Conservation (phyloP, 2,888 invertebrate genomes). For the Eupithecia insigniata region DNA sequence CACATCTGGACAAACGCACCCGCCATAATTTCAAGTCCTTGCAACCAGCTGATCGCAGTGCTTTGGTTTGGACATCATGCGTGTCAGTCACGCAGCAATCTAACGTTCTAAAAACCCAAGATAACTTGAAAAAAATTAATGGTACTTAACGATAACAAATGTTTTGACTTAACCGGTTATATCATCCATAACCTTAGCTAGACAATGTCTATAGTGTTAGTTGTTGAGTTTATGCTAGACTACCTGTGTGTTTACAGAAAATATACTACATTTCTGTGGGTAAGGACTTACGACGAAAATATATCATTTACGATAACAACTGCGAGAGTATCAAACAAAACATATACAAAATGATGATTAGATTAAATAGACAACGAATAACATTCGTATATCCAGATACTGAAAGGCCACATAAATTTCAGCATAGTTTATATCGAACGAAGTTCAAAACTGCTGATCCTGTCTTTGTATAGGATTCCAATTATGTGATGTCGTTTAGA, state of each 20-base stretch:
- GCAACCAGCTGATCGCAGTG: background rate
- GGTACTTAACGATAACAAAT: background rate
- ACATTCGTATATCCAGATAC: too few relatives aligned
- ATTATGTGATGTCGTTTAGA: background rate
- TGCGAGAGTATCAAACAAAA: background rate
- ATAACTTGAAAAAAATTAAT: background rate
- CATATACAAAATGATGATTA: background rate
- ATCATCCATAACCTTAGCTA: background rate
- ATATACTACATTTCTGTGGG: background rate
- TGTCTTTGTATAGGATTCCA: background rate
- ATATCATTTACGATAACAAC: background rate
- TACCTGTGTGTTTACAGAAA: background rate
- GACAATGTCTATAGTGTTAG: background rate
- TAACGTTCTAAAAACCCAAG: background rate
- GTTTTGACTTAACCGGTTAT: background rate
- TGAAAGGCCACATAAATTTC: background rate
- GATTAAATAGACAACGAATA: background rate
- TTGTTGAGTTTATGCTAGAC: background rate
- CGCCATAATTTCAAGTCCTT: background rate
- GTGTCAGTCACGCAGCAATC: background rate
- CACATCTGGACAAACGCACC: background rate
- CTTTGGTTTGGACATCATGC: slow-evolving; percentile 1
- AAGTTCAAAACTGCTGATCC: background rate
- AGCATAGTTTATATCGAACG: background rate
- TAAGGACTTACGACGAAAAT: background rate